Conservation (phyloP, 2,113 vertebrate genomes). For the Varanus salvator region DNA sequence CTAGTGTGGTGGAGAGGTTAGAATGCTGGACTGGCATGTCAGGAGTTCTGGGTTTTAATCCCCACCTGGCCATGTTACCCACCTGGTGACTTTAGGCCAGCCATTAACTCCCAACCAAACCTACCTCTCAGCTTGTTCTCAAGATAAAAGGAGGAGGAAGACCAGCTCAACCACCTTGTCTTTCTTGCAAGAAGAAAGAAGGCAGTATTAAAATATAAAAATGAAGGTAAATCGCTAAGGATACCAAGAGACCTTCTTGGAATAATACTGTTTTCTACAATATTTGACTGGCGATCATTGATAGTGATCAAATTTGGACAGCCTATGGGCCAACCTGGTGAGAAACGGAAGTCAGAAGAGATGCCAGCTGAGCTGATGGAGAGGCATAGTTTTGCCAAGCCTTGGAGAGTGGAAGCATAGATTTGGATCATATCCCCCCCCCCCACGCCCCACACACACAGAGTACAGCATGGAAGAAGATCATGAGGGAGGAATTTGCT, state of each 20-base stretch:
- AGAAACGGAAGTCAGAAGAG: not conserved
- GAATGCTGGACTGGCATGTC: too few species aligned
- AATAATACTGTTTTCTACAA: not conserved
- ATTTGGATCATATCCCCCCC: not conserved
- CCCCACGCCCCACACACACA: not conserved
- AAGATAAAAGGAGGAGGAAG: too few species aligned
- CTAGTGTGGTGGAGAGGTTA: too few species aligned
- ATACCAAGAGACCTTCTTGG: not conserved
- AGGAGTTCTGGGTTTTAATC: too few species aligned
- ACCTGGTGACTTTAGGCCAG: too few species aligned
- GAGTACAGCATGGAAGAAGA: not conserved
- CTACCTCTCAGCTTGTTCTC: too few species aligned
- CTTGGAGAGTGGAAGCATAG: not conserved
- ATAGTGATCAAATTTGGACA: not conserved
- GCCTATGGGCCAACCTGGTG: not conserved
- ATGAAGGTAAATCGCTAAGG: not conserved
- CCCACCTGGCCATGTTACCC: too few species aligned
- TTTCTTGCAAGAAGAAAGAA: too few species aligned
- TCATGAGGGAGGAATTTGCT: not conserved
- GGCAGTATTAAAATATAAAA: too few species aligned
- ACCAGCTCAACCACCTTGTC: too few species aligned
- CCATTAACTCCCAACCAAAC: too few species aligned
- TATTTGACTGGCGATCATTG: not conserved
- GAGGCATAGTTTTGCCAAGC: too few species aligned
- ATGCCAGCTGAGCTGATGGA: not conserved